Percentiles rank a stretch among this genome's conserved stretches.
Evolutionary conservation across 2,113 vertebrate genomes (phyloP).

Genomic region (Prionailurus viverrinus): DNA sequence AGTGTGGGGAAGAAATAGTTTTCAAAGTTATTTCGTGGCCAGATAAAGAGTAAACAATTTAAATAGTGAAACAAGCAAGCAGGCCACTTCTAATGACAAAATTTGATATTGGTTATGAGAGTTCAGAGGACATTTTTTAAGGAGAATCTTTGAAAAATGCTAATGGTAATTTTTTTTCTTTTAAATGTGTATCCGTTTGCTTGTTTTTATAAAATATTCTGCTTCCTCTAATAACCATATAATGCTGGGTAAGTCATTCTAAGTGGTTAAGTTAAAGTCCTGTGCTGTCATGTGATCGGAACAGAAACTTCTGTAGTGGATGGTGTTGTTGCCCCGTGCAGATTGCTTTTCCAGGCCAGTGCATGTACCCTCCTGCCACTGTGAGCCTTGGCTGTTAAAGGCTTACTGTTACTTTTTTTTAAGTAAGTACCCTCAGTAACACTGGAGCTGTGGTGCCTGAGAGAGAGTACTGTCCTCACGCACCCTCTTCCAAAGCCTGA

Average conservation of each 20-base stretch:
- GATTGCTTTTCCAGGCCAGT: neutral
- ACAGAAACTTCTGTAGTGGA: neutral
- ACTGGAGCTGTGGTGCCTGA: neutral
- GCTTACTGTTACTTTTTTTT: accelerated
- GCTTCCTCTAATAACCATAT: neutral
- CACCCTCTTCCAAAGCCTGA: neutral
- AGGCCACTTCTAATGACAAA: neutral
- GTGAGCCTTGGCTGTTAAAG: too few relatives aligned
- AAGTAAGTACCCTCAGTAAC: neutral
- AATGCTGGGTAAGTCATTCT: neutral
- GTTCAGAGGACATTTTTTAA: neutral
- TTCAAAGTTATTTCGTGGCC: neutral
- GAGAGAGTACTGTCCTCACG: neutral
- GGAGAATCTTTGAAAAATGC: neutral
- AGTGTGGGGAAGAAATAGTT: neutral
- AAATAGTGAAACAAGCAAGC: neutral
- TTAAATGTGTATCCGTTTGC: neutral
- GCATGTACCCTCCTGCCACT: too few relatives aligned
- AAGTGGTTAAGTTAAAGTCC: neutral
- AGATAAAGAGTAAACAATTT: neutral
- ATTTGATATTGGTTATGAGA: neutral
- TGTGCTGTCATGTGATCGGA: accelerated
- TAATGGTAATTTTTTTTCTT: neutral
- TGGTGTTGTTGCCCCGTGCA: accelerated
- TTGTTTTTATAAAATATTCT: neutral